Percentiles rank a stretch among this genome's conserved stretches.
Conservation (phyloP, 2,888 invertebrate species). For the Brenthis daphne region DNA sequence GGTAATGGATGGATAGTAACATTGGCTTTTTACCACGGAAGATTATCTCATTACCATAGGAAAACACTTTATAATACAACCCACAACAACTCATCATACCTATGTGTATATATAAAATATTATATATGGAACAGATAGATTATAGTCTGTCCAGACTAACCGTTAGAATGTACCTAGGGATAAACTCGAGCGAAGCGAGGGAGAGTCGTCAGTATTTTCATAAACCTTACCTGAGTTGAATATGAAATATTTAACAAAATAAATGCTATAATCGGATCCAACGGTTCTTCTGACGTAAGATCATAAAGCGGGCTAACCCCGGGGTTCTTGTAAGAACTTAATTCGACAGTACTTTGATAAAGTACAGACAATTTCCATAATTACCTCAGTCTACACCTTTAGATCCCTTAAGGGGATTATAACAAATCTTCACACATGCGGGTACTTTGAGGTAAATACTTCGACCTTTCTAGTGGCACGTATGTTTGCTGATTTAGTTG, state of each 20-base stretch:
- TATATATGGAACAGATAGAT: too few species aligned
- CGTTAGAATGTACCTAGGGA: too few species aligned
- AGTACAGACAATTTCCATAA: constrained; percentile 43
- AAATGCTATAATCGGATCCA: neutral
- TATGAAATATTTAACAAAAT: neutral
- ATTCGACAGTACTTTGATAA: constrained; percentile 32
- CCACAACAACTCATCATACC: too few species aligned
- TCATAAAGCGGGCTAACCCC: constrained; percentile 15
- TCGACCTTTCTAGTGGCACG: constrained; percentile 45
- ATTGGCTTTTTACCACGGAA: too few species aligned
- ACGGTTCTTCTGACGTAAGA: constrained; percentile 4
- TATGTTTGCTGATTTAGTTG: constrained; percentile 43
- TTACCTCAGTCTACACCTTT: constrained; percentile 39
- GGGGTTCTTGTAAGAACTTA: constrained; percentile 28
- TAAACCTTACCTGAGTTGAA: too few species aligned
- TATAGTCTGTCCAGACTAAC: too few species aligned
- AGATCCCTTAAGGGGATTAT: constrained; percentile 41
- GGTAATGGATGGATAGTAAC: too few species aligned
- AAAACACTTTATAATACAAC: too few species aligned
- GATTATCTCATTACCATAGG: too few species aligned
- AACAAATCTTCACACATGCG: constrained; percentile 43
- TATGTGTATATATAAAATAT: too few species aligned
- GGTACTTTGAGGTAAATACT: constrained; percentile 44
- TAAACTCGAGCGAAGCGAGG: too few species aligned
- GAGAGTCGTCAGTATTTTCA: too few species aligned